Percentiles rank a stretch among this genome's conserved stretches.
Conservation (phyloP, 2,113 vertebrate genomes). For the Engystomops pustulosus region DNA sequence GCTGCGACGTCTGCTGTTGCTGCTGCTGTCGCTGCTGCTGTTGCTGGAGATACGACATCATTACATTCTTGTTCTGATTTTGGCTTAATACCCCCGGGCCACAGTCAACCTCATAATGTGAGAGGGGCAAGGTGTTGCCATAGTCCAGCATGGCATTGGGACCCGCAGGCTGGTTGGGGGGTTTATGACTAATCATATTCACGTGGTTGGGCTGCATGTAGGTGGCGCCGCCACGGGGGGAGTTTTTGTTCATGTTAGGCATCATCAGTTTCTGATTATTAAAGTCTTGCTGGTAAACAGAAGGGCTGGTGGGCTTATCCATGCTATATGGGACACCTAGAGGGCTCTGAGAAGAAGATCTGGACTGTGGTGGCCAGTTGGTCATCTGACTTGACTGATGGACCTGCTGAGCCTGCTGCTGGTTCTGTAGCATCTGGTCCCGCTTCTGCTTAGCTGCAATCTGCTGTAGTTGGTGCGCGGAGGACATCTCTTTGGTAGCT, state of each 20-base stretch:
- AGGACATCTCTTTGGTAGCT: slow-evolving; percentile 85
- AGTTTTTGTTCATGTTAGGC: slow-evolving; percentile 82
- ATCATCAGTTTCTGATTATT: slow-evolving; percentile 84
- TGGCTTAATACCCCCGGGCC: slow-evolving; percentile 72
- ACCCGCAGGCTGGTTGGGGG: slow-evolving; percentile 70
- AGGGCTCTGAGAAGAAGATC: slow-evolving; percentile 82
- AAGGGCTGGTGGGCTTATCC: slow-evolving; percentile 90
- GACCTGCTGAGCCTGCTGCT: slow-evolving; percentile 70
- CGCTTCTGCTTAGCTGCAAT: slow-evolving; percentile 84
- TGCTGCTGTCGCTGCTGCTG: slow-evolving; percentile 72
- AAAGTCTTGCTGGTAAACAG: slow-evolving; percentile 87
- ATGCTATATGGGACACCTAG: slow-evolving; percentile 79
- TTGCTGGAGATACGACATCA: slow-evolving; percentile 82
- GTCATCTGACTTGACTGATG: slow-evolving; percentile 79
- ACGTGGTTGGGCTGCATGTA: slow-evolving; percentile 79
- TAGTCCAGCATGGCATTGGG: slow-evolving; percentile 83
- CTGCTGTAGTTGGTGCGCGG: slow-evolving; percentile 88
- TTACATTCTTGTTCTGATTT: slow-evolving; percentile 80
- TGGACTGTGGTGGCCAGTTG: slow-evolving; percentile 82
- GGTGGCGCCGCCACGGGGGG: slow-evolving; percentile 80
- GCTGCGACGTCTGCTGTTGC: slow-evolving; percentile 67
- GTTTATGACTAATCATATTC: slow-evolving; percentile 81
- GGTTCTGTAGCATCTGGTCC: slow-evolving; percentile 79
- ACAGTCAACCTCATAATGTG: slow-evolving; percentile 88
- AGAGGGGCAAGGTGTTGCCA: slow-evolving; percentile 93